Base-by-base conservation (phyloP, 2,888 invertebrate species). In the Itoplectis maculator region DNA sequence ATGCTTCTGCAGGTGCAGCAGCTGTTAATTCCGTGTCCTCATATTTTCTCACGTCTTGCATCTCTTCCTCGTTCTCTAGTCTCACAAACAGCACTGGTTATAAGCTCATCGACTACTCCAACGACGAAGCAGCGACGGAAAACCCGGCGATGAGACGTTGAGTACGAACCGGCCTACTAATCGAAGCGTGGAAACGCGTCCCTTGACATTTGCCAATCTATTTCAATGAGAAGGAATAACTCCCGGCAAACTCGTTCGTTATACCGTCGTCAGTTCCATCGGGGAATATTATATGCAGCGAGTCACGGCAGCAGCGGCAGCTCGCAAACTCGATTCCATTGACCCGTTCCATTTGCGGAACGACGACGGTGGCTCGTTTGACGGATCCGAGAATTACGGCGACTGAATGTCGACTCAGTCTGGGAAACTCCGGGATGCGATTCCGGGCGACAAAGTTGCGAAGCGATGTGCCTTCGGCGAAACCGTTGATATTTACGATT, bases 91-190 rank as follows among this genome's bases (percentile, higher is more conserved):
- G 29, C 29, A 29, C 5, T 29, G 29, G 29, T 5, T 29, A 5
- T 5, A n/a, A n/a, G n/a, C n/a, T n/a, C n/a, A n/a, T n/a, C n/a
- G n/a, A n/a, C n/a, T n/a, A n/a, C n/a, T n/a, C n/a, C n/a, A n/a
- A n/a, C n/a, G n/a, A 73, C 29, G 72, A 76, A 51, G 35, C 56
- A 7, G 37, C 18, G n/a, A 49, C 73, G 47, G 65, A 49, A 74
- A 15, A 37, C n/a, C 5, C n/a, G 18, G 35, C 35, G 84, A 86
- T 79, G 84, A 83, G 84, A 82, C 78, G 72, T n/a, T 3, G 73
- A 81, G 84, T 85, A 84, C 85, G 85, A 88, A 79, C 56, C 61
- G 15, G 51, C 77, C 68, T 61, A 77, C 66, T 69, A 77, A 73
- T 81, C 59, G 70, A 77, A 59, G 47, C 65, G 59, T 66, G 70